Evolutionary conservation across 2,113 vertebrate genomes (phyloP).

Genomic region (Gracilinanus agilis): DNA sequence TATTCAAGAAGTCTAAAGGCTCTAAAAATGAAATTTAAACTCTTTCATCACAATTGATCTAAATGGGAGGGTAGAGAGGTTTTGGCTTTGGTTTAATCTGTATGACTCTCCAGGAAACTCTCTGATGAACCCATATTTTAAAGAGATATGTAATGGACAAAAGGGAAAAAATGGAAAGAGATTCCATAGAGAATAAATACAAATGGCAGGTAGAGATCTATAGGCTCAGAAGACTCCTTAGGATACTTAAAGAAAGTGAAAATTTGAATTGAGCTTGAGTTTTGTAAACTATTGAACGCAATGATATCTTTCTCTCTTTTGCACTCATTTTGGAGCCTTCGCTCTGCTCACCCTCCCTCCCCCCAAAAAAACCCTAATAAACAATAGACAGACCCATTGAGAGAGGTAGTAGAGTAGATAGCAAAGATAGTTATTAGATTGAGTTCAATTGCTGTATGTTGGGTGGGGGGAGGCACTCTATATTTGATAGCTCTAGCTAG

Average conservation of each 20-base stretch:
- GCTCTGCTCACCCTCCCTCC: not conserved
- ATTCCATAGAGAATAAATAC: not conserved
- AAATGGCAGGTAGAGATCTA: accelerated
- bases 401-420: not conserved
- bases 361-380: not conserved
- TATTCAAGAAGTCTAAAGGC: not conserved
- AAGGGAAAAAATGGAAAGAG: not conserved
- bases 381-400: not conserved
- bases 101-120: not conserved
- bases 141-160: not conserved
- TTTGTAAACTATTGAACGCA: not conserved
- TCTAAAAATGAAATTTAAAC: not conserved
- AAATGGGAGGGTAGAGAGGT: not conserved
- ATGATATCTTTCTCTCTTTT: not conserved
- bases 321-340: not conserved
- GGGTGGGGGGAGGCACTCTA: not conserved
- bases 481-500: not conserved
- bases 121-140: not conserved
- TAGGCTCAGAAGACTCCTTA: not conserved
- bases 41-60: not conserved
- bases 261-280: not conserved
- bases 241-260: not conserved
- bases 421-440: not conserved
- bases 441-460: not conserved
- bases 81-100: not conserved